phyloP scores from a whole-genome alignment of 1,140 invertebrate species.

The Dinothrombium tinctorium region DNA sequence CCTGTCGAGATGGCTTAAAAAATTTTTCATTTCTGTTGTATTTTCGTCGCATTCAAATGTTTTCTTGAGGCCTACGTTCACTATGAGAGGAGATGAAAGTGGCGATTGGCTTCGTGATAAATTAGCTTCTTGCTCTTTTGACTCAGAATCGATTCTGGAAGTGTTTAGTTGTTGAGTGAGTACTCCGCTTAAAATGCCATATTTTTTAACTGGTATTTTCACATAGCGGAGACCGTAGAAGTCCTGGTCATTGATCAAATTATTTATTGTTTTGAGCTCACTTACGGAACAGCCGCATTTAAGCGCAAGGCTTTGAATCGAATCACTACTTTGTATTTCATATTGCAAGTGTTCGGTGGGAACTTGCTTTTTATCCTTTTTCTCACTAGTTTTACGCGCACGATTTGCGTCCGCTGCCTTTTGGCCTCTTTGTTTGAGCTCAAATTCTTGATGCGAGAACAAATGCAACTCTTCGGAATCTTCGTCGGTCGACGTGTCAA shows the following conservation, averaged over 20 bases:
- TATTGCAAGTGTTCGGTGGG: no score
- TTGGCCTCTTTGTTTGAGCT: no score
- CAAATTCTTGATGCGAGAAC: no score
- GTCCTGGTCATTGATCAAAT: slow-evolving; percentile 13
- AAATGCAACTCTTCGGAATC: no score
- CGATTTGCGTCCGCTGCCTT: no score
- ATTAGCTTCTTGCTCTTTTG: not conserved
- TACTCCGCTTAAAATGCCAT: slow-evolving; percentile 13
- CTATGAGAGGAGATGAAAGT: slow-evolving; percentile 4
- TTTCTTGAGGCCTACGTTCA: slow-evolving; percentile 13
- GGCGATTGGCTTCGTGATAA: no score
- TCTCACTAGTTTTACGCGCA: no score
- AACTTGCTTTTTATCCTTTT: no score
- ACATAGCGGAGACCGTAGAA: slow-evolving; percentile 11
- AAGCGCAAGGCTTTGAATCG: slow-evolving; percentile 65
- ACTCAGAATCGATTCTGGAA: not conserved
- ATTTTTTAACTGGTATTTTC: slow-evolving; percentile 14
- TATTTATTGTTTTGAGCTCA: slow-evolving; percentile 13
- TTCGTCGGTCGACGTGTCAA: no score
- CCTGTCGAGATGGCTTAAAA: slow-evolving; percentile 12
- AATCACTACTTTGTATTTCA: slow-evolving; percentile 37
- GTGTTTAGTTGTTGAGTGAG: slow-evolving; percentile 1
- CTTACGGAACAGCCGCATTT: slow-evolving; percentile 67
- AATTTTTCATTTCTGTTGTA: slow-evolving; percentile 11
- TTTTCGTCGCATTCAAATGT: slow-evolving; percentile 7